phyloP scores from a whole-genome alignment of 2,113 vertebrate species.

The Sialia sialis region DNA sequence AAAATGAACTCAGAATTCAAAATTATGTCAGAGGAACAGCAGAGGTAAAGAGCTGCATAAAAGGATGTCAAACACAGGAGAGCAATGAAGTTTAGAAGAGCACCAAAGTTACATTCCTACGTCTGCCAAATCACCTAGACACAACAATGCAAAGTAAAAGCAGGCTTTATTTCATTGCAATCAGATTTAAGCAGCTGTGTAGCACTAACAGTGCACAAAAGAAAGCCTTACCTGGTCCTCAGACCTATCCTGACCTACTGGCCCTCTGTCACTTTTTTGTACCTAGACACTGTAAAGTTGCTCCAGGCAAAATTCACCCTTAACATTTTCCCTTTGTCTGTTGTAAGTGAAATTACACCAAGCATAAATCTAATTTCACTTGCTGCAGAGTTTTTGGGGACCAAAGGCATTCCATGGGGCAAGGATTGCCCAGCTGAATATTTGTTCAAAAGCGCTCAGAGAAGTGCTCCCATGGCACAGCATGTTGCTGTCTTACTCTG shows the following conservation, averaged over 20 bases:
- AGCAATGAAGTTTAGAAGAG: neutral
- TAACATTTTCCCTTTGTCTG: neutral
- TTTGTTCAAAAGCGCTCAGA: neutral
- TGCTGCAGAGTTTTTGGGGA: neutral
- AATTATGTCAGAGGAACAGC: neutral
- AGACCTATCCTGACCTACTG: neutral
- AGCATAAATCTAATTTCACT: neutral
- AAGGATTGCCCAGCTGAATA: neutral
- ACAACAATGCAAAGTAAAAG: neutral
- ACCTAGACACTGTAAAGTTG: neutral
- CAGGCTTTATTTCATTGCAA: neutral
- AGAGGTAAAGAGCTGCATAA: neutral
- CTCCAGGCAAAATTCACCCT: neutral
- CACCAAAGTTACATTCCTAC: neutral
- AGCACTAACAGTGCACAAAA: neutral
- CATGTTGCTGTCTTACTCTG: neutral
- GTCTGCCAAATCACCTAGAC: neutral
- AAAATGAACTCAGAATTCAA: neutral
- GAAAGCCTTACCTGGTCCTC: neutral
- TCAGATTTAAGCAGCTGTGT: neutral
- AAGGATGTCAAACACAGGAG: neutral
- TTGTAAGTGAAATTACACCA: neutral
- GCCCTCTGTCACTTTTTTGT: neutral
- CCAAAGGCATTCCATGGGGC: rapidly evolving
- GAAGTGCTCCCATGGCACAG: neutral